These are phyloP conservation scores for Gambusia affinis DNA, from an alignment of 2,113 vertebrate genomes.

Conservation along the genomic window DNA sequence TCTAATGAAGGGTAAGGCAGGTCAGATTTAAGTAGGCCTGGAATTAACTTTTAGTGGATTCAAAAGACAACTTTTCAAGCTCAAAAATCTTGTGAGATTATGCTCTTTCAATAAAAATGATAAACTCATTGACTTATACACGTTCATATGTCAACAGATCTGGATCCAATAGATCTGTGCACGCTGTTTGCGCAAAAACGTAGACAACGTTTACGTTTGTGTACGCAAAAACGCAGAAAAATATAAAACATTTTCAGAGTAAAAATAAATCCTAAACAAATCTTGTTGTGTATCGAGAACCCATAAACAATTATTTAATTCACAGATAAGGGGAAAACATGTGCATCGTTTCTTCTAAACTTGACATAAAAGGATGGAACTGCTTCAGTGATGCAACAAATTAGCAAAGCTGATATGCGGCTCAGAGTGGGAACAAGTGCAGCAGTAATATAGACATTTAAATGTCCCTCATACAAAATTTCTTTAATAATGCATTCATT, in stretches of 20 bases:
- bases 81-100: not conserved
- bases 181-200: no score
- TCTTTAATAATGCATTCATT: conserved; percentile 27
- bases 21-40: not conserved
- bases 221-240: no score
- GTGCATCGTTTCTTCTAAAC: not conserved
- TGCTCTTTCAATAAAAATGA: no score
- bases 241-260: no score
- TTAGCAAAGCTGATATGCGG: not conserved
- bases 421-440: not conserved
- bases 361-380: not conserved
- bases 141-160: no score
- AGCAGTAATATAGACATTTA: not conserved
- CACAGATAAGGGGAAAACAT: not conserved
- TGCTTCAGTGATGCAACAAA: not conserved
- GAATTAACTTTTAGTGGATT: not conserved
- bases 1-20: not conserved
- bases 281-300: no score
- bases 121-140: no score
- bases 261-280: no score
- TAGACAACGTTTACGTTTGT: no score
- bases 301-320: not conserved
- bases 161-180: no score
- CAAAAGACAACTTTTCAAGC: not conserved
- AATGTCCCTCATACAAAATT: conserved; percentile 19